Evolutionary conservation across 2,888 invertebrate species (phyloP).

Genomic region (Rhaphigaster nebulosa): DNA sequence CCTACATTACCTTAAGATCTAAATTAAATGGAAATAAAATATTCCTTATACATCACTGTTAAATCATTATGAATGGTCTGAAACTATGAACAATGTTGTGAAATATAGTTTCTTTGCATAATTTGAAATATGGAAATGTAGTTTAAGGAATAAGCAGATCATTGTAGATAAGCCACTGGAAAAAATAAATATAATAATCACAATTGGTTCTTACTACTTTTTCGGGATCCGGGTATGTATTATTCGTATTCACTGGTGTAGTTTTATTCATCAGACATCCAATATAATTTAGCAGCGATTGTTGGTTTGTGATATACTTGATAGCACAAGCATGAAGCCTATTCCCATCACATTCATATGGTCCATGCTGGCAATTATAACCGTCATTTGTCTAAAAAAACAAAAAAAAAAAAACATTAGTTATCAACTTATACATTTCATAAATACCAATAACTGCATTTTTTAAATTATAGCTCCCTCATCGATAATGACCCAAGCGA

Average conservation of each 20-base stretch:
- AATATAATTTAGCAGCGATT: constrained; percentile 65
- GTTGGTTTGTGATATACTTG: constrained; percentile 62
- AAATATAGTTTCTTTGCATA: neutral
- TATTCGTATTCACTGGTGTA: neutral
- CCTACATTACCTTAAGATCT: too few relatives aligned
- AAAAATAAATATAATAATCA: neutral
- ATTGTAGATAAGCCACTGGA: neutral
- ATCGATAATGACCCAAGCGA: neutral
- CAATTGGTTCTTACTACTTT: neutral
- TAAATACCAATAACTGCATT: neutral
- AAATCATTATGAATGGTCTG: too few relatives aligned
- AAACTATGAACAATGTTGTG: neutral
- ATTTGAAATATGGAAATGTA: neutral
- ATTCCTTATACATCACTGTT: too few relatives aligned
- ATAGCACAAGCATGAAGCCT: constrained; percentile 67
- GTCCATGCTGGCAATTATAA: constrained; percentile 68
- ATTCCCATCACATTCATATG: constrained; percentile 67
- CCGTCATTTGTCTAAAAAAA: constrained; percentile 64
- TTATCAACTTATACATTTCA: neutral
- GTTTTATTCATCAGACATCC: constrained; percentile 66
- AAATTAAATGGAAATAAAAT: too few relatives aligned
- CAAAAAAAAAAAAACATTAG: neutral
- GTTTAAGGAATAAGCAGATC: neutral
- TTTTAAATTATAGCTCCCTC: neutral
- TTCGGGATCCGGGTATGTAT: neutral